These are phyloP conservation scores for Tachysurus fulvidraco DNA, from an alignment of 2,113 vertebrate genomes.

Conservation along the genomic window DNA sequence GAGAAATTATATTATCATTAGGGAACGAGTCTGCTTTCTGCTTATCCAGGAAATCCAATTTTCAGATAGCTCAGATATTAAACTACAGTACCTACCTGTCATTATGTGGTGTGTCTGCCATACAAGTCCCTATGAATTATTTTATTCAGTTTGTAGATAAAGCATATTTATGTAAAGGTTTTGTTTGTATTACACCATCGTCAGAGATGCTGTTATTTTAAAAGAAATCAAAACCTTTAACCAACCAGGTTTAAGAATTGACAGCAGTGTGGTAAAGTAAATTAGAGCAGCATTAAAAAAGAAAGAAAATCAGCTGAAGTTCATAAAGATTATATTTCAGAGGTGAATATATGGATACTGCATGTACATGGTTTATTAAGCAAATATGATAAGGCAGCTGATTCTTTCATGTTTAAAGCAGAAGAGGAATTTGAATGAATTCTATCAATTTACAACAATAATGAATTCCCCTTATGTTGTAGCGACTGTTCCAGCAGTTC, in stretches of 20 bases:
- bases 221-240: not conserved
- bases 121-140: not conserved
- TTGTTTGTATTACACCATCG: not conserved
- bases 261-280: not conserved
- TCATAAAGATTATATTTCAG: not conserved
- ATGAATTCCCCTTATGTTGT: too few species aligned
- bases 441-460: not conserved
- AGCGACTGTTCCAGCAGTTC: not conserved
- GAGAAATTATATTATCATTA: conserved; percentile 39
- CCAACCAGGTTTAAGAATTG: not conserved
- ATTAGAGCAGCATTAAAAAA: not conserved
- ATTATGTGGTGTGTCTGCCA: not conserved
- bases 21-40: conserved; percentile 27
- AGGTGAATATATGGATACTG: not conserved
- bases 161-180: not conserved
- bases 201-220: too few species aligned
- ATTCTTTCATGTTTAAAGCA: not conserved
- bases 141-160: not conserved
- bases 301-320: not conserved
- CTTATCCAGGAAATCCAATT: conserved; percentile 43
- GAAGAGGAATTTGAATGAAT: not conserved
- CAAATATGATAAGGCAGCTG: not conserved
- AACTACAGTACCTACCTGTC: not conserved
- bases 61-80: not conserved
- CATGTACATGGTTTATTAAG: not conserved